Evolutionary conservation across 1,140 invertebrate species (phyloP).

Genomic region (Brachionus sp.): DNA sequence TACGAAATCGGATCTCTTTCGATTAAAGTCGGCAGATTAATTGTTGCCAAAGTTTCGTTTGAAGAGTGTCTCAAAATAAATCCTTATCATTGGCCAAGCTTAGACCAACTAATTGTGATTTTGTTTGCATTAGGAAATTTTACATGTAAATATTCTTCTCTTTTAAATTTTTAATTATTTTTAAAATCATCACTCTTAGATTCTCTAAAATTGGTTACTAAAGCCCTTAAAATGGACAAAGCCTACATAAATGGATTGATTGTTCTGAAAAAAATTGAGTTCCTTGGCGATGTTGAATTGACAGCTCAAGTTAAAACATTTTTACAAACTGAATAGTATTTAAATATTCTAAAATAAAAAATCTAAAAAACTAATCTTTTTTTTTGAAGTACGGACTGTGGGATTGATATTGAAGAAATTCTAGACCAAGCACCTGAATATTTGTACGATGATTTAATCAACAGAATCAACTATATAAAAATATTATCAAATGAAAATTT

Average conservation of each 20-base stretch:
- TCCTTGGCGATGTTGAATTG: neutral
- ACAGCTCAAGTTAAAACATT: neutral
- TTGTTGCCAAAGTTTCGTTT: slow-evolving; percentile 12
- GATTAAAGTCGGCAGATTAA: neutral
- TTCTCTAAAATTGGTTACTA: neutral
- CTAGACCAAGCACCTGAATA: neutral
- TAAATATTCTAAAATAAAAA: neutral
- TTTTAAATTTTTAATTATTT: neutral
- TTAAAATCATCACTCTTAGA: neutral
- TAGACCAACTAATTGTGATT: slow-evolving; percentile 25
- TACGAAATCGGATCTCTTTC: slow-evolving; percentile 16
- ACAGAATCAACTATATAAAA: neutral
- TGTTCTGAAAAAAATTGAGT: slow-evolving; percentile 16
- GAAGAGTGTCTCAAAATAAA: slow-evolving; percentile 10
- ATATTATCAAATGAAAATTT: neutral
- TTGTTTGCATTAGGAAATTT: slow-evolving; percentile 11
- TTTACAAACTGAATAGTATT: slow-evolving; percentile 10
- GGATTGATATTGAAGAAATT: neutral
- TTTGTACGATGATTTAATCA: neutral
- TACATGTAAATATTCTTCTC: neutral
- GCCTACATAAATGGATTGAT: slow-evolving; percentile 33
- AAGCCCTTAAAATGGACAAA: slow-evolving; percentile 14
- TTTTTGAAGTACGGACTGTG: neutral
- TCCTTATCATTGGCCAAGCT: slow-evolving; percentile 13
- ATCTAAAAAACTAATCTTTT: neutral